Conservation (phyloP, 2,888 invertebrate species). For the Ommatoiulus sabulosus region DNA sequence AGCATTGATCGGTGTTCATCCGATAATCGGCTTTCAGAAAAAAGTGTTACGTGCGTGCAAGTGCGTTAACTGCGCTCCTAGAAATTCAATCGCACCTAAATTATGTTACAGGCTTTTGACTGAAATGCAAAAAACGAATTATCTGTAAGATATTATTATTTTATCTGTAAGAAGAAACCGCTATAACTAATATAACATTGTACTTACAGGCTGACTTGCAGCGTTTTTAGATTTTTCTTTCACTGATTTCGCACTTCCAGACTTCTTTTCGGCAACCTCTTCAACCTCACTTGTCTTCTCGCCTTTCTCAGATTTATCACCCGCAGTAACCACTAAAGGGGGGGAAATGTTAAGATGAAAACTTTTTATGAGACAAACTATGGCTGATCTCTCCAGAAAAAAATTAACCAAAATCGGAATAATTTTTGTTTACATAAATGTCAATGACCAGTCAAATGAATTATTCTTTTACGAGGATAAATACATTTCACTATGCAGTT, state of each 20-base stretch:
- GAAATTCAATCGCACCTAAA: neutral
- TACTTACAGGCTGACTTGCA: constrained; percentile 1
- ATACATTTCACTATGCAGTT: too few relatives aligned
- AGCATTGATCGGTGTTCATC: neutral
- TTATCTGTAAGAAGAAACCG: too few relatives aligned
- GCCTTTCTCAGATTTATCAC: neutral
- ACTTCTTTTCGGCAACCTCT: neutral
- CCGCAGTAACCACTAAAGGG: neutral
- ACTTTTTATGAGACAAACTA: too few relatives aligned
- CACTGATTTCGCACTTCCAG: neutral
- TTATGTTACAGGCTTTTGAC: constrained; percentile 1
- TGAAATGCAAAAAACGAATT: neutral
- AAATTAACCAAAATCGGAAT: too few relatives aligned
- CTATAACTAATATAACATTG: neutral
- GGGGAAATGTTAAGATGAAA: neutral
- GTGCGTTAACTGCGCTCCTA: neutral
- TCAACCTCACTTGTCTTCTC: neutral
- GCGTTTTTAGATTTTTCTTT: neutral
- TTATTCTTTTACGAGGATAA: too few relatives aligned
- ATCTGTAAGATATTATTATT: too few relatives aligned
- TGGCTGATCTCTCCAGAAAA: too few relatives aligned
- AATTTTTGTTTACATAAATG: too few relatives aligned
- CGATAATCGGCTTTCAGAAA: neutral
- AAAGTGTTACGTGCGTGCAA: neutral
- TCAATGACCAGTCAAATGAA: too few relatives aligned